Evolutionary conservation across 2,888 invertebrate genomes (phyloP), one percentile per base, ranked within the genome.

Genomic region (Nasonovia ribisnigri): DNA sequence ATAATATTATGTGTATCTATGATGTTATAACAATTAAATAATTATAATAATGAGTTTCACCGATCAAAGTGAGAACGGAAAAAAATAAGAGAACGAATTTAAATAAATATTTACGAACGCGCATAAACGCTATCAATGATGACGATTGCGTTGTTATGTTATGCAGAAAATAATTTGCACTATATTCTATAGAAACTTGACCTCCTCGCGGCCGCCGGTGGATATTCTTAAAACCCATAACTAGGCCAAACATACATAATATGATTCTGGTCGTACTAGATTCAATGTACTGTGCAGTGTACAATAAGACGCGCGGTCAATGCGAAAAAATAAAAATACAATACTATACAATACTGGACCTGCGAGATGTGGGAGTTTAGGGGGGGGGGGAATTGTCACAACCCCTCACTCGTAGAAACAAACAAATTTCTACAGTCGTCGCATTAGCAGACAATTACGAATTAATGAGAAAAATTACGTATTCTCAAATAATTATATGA

Each of bases 221-320:
- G 67, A 90, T 93, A 90, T 60, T 90, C 60, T 90, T 51, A 86
- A 91, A 90, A 60, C 42, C 4, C 60, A 43, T 90, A 93, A 90
- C 93, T 90, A 93, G 93, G 93, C 90, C 90, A 93, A 93, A 90
- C 87, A 90, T 60, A 36, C 36, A 60, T 86, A 46, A 46, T 46
- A 57, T 60, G n/a, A 90, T 29, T 90, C 93, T 93, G 93, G 84
- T 84, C 87, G 93, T 77, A 51, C 90, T 90, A 93, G 67, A 86
- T 90, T 90, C 36, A 16, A 36, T 57, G 57, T 20, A 29, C n/a
- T 11, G 42, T 51, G 11, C 43, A 88, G n/a, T 92, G 54, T 8
- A 26, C 54, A 77, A 92, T 42, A 43, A 88, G 24, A 54, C 88
- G 48, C 43, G 42, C 43, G 36, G 77, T 92, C 88, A 92, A 88